Percentiles rank a stretch among this genome's conserved stretches.
Evolutionary conservation across 2,797 vertebrate species (phyloP).

Genomic region (Tangara arthus): DNA sequence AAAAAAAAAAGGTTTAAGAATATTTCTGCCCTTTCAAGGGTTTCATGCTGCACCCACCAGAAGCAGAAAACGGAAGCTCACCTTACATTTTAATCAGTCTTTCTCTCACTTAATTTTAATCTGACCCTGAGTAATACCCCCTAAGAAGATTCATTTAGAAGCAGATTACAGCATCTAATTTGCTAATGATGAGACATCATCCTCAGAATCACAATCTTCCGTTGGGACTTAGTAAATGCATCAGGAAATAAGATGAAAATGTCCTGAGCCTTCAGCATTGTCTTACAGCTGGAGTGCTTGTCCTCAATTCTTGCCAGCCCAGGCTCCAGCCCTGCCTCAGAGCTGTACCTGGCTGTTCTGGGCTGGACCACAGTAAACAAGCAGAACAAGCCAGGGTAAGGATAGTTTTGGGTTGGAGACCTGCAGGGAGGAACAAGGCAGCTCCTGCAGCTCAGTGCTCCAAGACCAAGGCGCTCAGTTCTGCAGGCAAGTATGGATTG

Average conservation of each 20-base stretch:
- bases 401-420: not conserved
- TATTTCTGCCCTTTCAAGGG: not conserved
- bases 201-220: slow-evolving; percentile 56
- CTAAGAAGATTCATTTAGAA: slow-evolving; percentile 66
- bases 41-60: not conserved
- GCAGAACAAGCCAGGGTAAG: not conserved
- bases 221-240: not conserved
- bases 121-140: slow-evolving; percentile 64
- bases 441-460: not conserved
- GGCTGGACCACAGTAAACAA: not conserved
- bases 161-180: slow-evolving; percentile 65
- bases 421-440: not conserved
- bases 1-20: not conserved
- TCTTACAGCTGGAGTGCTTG: not conserved
- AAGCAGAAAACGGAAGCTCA: slow-evolving; percentile 44
- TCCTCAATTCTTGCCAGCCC: not conserved
- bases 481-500: not conserved
- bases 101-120: slow-evolving; percentile 56
- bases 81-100: slow-evolving; percentile 59
- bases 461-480: not conserved
- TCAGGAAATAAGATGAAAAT: slow-evolving; percentile 22
- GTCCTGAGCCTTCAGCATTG: not conserved
- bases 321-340: not conserved
- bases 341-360: not conserved
- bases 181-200: slow-evolving; percentile 61